Base-by-base conservation (phyloP, 1,140 invertebrate genomes). In the Caenorhabditis remanei region DNA sequence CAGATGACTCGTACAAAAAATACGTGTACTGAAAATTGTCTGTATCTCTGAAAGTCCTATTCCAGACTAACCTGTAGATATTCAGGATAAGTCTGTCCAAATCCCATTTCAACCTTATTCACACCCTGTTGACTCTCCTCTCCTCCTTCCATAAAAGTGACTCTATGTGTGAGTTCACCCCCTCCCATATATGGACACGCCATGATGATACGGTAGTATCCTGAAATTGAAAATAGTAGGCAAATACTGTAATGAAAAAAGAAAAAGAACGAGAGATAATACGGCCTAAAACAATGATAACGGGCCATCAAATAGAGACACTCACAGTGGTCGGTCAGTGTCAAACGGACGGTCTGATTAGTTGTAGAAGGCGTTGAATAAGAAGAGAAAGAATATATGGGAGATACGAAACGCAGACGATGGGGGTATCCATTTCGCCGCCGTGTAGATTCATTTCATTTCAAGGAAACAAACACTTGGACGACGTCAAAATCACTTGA, bases 31-130 rank as follows among this genome's bases (percentile, higher is more conserved):
- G 32, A 32, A 32, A 32, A 32, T 32, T 32, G 32, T 32, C 1
- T 32, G 32, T 32, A 83, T 2, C 4, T 48, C 75, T 11, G 46
- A 82, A 48, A 50, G 13, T 19, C 41, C 65, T 67, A 14, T 67
- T 67, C 19, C 41, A 5, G 14, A 71, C 65, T 71, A 67, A 90
- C 90, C 89, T 90, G 90, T n/a, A 91, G 79, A 87, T 91, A 91
- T n/a, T 91, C 90, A 0, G 85, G 67, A 85, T 91, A 91, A 2
- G 90, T 91, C 8, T 87, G 79, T 58, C 90, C 91, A 46, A 88
- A 88, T 32, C 87, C 89, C 48, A 86, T 79, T 65, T 85, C 55
- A 4, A 89, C 91, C 58, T 91, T 91, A 67, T 91, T 91, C 40
- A 88, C 88, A 24, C 90, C 90, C 65, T 90, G 61, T 55, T 90